Conservation (phyloP, 2,888 invertebrate species). For the Apodemia duryi region DNA sequence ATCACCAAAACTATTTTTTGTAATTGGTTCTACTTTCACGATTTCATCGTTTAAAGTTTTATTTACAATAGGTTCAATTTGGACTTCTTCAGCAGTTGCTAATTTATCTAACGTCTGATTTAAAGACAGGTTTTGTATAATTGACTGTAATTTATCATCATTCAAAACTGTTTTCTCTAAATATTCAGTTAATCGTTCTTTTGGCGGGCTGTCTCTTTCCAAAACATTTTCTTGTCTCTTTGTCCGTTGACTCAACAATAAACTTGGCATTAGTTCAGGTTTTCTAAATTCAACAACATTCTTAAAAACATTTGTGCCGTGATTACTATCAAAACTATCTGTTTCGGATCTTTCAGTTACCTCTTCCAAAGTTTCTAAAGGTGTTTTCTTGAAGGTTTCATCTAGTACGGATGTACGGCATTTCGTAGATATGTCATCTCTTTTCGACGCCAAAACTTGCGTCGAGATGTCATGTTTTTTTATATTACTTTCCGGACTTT, state of each 20-base stretch:
- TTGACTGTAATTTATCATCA: slow-evolving; percentile 67
- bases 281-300: background rate
- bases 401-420: background rate
- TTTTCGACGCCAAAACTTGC: background rate
- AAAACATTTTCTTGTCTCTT: background rate
- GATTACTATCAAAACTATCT: background rate
- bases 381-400: slow-evolving; percentile 2
- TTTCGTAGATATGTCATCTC: background rate
- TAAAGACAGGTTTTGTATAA: slow-evolving; percentile 66
- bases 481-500: background rate
- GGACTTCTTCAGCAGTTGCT: slow-evolving; percentile 33
- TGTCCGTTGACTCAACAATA: slow-evolving; percentile 39
- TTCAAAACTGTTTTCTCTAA: slow-evolving; percentile 68
- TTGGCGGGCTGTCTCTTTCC: slow-evolving; percentile 62
- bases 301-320: background rate
- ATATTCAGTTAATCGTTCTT: slow-evolving; percentile 65
- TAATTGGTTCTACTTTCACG: slow-evolving; percentile 39
- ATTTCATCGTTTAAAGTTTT: slow-evolving; percentile 44
- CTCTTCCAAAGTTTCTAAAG: slow-evolving; percentile 15
- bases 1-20: background rate
- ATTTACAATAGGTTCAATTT: slow-evolving; percentile 36
- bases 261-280: slow-evolving; percentile 26
- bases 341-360: slow-evolving; percentile 12
- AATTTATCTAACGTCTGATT: slow-evolving; percentile 42
- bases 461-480: background rate